Evolutionary conservation across 2,888 invertebrate genomes (phyloP).

Genomic region (Rhaphigaster nebulosa): DNA sequence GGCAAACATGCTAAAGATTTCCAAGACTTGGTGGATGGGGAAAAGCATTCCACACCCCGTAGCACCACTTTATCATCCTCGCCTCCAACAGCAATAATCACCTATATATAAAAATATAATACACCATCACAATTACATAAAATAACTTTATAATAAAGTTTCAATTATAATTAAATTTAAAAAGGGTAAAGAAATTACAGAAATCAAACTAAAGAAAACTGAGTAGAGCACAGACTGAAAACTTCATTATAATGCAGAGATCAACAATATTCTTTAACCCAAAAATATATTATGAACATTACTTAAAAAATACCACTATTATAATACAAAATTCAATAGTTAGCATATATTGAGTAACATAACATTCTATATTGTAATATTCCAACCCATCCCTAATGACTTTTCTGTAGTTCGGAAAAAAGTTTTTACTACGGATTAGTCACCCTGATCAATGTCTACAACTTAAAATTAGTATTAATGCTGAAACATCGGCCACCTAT

Average conservation of each 20-base stretch:
- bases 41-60: conserved; percentile 71
- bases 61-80: conserved; percentile 72
- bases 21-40: conserved; percentile 69
- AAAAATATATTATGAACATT: background rate
- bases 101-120: conserved; percentile 66
- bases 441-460: too few relatives aligned
- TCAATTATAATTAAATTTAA: background rate
- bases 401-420: too few relatives aligned
- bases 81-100: conserved; percentile 71
- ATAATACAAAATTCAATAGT: too few relatives aligned
- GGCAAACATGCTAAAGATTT: conserved; percentile 70
- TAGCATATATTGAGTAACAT: too few relatives aligned
- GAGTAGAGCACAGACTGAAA: background rate
- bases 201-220: background rate
- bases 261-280: background rate
- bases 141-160: too few relatives aligned
- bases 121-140: too few relatives aligned
- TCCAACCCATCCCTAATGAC: too few relatives aligned
- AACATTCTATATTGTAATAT: too few relatives aligned
- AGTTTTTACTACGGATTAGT: too few relatives aligned
- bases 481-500: too few relatives aligned
- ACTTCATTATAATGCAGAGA: background rate
- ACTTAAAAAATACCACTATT: background rate
- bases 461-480: too few relatives aligned
- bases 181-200: background rate